phyloP scores from a whole-genome alignment of 2,113 vertebrate genomes.

The Passer domesticus region DNA sequence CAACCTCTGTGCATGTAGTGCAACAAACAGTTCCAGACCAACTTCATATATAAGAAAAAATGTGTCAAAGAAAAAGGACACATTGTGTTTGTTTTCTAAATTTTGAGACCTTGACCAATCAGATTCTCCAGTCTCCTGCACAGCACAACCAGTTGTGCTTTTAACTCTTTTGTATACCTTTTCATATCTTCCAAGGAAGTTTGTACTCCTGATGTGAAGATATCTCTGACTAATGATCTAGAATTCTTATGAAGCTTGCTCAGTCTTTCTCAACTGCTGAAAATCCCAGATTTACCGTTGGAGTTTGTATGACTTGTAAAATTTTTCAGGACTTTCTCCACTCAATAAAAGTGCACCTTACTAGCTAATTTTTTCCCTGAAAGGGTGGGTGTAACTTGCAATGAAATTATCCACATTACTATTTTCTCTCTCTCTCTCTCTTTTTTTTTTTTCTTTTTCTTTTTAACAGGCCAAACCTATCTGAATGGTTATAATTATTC shows the following conservation, averaged over 20 bases:
- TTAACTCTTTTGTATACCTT: background rate
- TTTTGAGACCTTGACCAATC: background rate
- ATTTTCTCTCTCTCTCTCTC: too few relatives aligned
- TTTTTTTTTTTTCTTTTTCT: accelerated
- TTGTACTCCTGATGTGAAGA: accelerated
- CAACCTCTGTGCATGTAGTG: background rate
- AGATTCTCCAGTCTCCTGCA: background rate
- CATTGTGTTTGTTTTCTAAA: background rate
- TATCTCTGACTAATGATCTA: accelerated
- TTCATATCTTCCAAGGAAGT: background rate
- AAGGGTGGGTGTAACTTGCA: background rate
- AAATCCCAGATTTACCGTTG: background rate
- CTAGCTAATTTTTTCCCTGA: background rate
- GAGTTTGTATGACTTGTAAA: background rate
- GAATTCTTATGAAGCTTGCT: too few relatives aligned
- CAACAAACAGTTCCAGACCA: background rate
- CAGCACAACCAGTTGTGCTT: accelerated
- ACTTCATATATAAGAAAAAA: background rate
- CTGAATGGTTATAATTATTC: background rate
- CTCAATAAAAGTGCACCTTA: background rate
- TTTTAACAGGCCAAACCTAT: background rate
- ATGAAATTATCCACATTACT: background rate
- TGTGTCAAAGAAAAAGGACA: background rate
- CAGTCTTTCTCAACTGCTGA: background rate
- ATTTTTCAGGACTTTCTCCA: background rate